Conservation (phyloP, 2,888 invertebrate genomes). For the Spicauda simplicius region DNA sequence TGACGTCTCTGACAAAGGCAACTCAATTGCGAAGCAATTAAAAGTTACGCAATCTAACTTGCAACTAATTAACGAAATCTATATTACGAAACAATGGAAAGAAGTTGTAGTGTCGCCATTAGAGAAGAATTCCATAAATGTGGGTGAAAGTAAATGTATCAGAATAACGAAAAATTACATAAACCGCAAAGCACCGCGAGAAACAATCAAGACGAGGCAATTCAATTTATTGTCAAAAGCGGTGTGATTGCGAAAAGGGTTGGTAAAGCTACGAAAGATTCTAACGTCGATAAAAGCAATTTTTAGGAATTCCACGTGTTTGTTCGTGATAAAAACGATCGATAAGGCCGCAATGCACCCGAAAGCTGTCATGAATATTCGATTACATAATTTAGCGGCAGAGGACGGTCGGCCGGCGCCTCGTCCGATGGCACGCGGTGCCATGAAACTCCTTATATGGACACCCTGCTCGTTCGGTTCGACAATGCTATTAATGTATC, state of each 20-base stretch:
- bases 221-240: slow-evolving; percentile 10
- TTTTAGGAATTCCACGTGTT: slow-evolving; percentile 14
- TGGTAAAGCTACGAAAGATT: slow-evolving; percentile 5
- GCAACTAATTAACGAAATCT: slow-evolving; percentile 29
- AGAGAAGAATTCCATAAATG: slow-evolving; percentile 27
- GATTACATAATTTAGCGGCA: slow-evolving; percentile 72
- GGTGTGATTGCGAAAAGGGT: slow-evolving; percentile 9
- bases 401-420: slow-evolving; percentile 59
- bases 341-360: slow-evolving; percentile 49
- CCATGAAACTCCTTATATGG: slow-evolving; percentile 29
- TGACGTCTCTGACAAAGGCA: slow-evolving; percentile 21
- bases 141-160: slow-evolving; percentile 26
- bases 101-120: slow-evolving; percentile 18
- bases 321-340: slow-evolving; percentile 25
- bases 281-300: slow-evolving; percentile 8
- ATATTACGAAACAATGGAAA: slow-evolving; percentile 27
- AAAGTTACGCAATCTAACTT: slow-evolving; percentile 22
- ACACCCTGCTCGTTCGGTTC: slow-evolving; percentile 17
- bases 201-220: slow-evolving; percentile 13
- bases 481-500: slow-evolving; percentile 32
- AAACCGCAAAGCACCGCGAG: slow-evolving; percentile 21
- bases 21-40: slow-evolving; percentile 17
- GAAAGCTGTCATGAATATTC: slow-evolving; percentile 63
- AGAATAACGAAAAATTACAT: slow-evolving; percentile 23
- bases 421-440: slow-evolving; percentile 31